Evolutionary conservation across 2,797 vertebrate species (phyloP).

Genomic region (Gymnothorax reevesii): DNA sequence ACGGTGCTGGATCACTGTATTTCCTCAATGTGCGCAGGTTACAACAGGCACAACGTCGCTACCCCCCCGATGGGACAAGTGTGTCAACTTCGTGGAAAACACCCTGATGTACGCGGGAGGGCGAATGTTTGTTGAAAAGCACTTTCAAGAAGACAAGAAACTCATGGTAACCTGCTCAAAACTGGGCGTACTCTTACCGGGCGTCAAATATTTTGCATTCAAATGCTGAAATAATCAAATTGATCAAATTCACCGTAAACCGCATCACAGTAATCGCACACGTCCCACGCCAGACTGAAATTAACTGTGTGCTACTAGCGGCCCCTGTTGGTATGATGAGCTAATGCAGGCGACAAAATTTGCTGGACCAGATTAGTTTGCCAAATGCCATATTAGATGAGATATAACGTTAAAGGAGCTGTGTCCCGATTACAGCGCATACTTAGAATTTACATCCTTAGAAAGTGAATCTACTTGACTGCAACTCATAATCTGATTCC

Average conservation of each 20-base stretch:
- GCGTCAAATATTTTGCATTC: neutral
- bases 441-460: no score
- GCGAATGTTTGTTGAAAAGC: slow-evolving; percentile 88
- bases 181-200: neutral
- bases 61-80: slow-evolving; percentile 93
- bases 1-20: neutral
- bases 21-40: slow-evolving; percentile 69
- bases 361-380: neutral
- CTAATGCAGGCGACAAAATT: neutral
- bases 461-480: no score
- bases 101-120: slow-evolving; percentile 85
- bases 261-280: neutral
- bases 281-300: neutral
- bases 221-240: neutral
- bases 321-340: neutral
- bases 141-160: slow-evolving; percentile 97
- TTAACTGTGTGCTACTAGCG: neutral
- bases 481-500: no score
- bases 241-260: neutral
- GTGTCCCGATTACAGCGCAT: no score
- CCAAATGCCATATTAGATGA: no score
- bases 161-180: slow-evolving; percentile 76
- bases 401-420: no score
- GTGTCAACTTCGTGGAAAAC: slow-evolving; percentile 90
- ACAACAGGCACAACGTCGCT: slow-evolving; percentile 90